These are phyloP conservation scores for Xenus cinereus DNA, from an alignment of 2,113 vertebrate species.

Conservation along the genomic window DNA sequence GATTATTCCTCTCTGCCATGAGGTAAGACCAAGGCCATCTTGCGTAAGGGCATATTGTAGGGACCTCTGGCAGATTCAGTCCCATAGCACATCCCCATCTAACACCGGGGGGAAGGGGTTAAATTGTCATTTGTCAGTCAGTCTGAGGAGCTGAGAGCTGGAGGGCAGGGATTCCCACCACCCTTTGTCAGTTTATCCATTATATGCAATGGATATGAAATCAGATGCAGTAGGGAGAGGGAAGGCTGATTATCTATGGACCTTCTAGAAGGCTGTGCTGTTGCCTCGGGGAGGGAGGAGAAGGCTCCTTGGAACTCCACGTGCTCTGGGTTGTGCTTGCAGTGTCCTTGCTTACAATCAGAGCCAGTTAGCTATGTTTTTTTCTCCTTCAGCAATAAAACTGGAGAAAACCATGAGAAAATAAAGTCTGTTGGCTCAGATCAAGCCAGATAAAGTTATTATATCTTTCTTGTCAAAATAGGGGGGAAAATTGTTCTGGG, in stretches of 20 bases:
- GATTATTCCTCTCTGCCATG: background rate
- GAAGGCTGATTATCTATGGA: background rate
- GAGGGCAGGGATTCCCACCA: background rate
- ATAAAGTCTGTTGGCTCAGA: background rate
- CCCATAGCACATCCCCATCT: background rate
- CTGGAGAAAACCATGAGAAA: background rate
- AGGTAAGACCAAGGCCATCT: background rate
- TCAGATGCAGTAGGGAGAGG: background rate
- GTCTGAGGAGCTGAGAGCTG: background rate
- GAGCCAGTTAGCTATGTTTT: background rate
- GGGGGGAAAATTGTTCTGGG: background rate
- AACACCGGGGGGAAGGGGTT: background rate
- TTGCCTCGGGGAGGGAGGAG: background rate
- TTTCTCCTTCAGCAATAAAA: background rate
- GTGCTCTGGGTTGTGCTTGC: background rate
- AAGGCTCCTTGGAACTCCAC: accelerated
- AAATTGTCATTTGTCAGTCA: background rate
- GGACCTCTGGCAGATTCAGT: accelerated
- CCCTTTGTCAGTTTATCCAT: background rate
- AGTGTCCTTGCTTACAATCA: background rate
- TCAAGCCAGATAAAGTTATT: background rate
- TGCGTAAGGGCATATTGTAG: accelerated
- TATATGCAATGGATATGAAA: background rate
- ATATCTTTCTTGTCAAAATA: background rate
- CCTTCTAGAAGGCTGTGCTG: background rate